phyloP scores from a whole-genome alignment of 2,888 invertebrate genomes.

The Venustoraphidia nigricollis region DNA sequence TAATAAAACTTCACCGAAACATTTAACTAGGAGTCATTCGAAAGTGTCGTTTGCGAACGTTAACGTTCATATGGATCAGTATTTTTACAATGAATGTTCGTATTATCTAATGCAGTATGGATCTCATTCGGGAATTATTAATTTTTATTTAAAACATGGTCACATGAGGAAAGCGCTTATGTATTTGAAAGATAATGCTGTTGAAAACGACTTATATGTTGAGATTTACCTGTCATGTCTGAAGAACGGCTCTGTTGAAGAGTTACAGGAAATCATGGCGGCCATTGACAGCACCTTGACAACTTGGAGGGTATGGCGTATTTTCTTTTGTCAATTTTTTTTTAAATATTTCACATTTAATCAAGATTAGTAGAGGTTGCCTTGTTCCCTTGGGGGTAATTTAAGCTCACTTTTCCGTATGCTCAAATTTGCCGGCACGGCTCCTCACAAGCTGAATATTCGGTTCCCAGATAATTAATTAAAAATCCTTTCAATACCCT shows the following conservation, averaged over 20 bases:
- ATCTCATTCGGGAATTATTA: slow-evolving; percentile 53
- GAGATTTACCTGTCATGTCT: slow-evolving; percentile 58
- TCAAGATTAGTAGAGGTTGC: no score
- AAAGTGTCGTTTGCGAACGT: slow-evolving; percentile 6
- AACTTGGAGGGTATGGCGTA: slow-evolving; percentile 44
- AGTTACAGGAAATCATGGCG: slow-evolving; percentile 45
- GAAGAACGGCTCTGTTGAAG: slow-evolving; percentile 42
- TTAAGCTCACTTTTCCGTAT: no score
- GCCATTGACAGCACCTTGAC: slow-evolving; percentile 48
- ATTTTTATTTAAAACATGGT: slow-evolving; percentile 60
- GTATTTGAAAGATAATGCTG: slow-evolving; percentile 50
- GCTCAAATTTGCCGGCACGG: no score
- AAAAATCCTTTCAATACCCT: no score
- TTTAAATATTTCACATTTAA: background rate
- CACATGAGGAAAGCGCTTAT: slow-evolving; percentile 50
- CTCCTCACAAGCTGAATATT: no score
- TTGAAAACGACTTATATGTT: slow-evolving; percentile 54
- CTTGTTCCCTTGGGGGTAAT: no score
- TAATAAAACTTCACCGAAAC: slow-evolving; percentile 6
- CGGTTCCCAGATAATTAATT: no score
- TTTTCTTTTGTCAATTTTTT: background rate
- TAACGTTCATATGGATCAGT: slow-evolving; percentile 28
- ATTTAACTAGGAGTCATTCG: slow-evolving; percentile 9
- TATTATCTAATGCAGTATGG: slow-evolving; percentile 73
- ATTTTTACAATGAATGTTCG: slow-evolving; percentile 61